These are phyloP conservation scores for Pyrgus malvae DNA, from an alignment of 2,888 invertebrate species.

Conservation along the genomic window DNA sequence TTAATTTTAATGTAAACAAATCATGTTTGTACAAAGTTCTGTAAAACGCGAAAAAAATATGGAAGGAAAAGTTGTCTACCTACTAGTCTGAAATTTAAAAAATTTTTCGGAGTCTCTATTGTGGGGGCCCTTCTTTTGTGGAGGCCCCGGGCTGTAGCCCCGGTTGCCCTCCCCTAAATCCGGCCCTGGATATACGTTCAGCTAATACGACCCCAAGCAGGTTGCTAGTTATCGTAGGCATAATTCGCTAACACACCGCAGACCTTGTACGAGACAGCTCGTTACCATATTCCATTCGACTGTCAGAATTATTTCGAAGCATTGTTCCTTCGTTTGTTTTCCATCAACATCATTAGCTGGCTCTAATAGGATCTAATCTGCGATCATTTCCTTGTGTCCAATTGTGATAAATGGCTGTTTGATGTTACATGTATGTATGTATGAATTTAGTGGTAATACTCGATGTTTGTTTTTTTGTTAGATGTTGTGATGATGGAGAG, in stretches of 20 bases:
- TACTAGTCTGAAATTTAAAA: no score
- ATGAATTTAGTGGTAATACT: neutral
- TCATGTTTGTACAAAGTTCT: no score
- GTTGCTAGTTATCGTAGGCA: no score
- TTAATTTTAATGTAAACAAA: no score
- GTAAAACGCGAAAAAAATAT: no score
- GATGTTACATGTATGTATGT: conserved; percentile 2
- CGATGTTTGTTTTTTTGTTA: neutral
- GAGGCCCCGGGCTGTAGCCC: no score
- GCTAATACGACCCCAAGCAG: no score
- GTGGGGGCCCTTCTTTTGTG: no score
- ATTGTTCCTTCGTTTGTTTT: conserved; percentile 53
- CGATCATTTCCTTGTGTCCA: conserved; percentile 23
- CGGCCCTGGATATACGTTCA: no score
- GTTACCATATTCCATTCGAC: conserved; percentile 54
- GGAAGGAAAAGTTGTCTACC: no score
- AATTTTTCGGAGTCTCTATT: no score
- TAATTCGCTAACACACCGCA: conserved; percentile 30
- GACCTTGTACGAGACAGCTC: conserved; percentile 57
- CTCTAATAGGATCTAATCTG: conserved; percentile 32
- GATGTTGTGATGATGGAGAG: neutral
- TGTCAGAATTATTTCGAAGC: conserved; percentile 52
- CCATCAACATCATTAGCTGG: conserved; percentile 32
- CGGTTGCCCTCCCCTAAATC: no score
- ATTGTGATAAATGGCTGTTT: conserved; percentile 10